Base-by-base conservation (phyloP, 2,113 vertebrate genomes). In the Callopanchax toddi region DNA sequence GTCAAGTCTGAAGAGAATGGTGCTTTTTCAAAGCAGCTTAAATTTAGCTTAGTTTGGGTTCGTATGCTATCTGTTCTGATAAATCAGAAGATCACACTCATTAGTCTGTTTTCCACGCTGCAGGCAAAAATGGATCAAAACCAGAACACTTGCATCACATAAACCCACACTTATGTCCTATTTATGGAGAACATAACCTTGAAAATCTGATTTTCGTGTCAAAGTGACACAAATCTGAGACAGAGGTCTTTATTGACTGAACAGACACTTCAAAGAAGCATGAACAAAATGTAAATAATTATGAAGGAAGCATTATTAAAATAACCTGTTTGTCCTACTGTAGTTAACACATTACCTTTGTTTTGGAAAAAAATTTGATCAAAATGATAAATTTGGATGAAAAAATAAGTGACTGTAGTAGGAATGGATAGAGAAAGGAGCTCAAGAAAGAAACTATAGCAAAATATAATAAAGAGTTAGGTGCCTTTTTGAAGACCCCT, bases 81-180 rank as follows among this genome's bases (percentile, higher is more conserved):
- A 60, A 11, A 58, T 42, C 10, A 60, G 20, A 64, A 57, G 17
- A 67, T 71, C 46, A 17, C 26, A 16, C 29, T 32, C 29, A 32
- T 32, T 32, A 32, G 40, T 43, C 26, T 22, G 61, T 72, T 74
- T 77, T 65, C 62, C 25, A 15, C 29, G 74, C 81, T 66, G 42
- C 69, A 74, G 75, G 81, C 71, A 17, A 65, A 56, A 45, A 50
- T 9, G 5, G 43, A 77, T 59, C 18, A 60, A 52, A 83, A 81
- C 74, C 84, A 83, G 80, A 83, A 34, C 74, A 37, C 39, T 32
- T 3, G 43, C 1, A 45, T n/a, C 51, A 72, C 56, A 76, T 13
- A 43, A 58, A 73, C 50, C 72, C 67, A 61, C 48, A 39, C 36
- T 1, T 13, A 32, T 9, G 15, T 7, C 36, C 45, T 34, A 26